Evolutionary conservation across 1,140 invertebrate genomes (phyloP), one percentile per base, ranked within the genome.

Genomic region (Temnothorax curvispinosus): DNA sequence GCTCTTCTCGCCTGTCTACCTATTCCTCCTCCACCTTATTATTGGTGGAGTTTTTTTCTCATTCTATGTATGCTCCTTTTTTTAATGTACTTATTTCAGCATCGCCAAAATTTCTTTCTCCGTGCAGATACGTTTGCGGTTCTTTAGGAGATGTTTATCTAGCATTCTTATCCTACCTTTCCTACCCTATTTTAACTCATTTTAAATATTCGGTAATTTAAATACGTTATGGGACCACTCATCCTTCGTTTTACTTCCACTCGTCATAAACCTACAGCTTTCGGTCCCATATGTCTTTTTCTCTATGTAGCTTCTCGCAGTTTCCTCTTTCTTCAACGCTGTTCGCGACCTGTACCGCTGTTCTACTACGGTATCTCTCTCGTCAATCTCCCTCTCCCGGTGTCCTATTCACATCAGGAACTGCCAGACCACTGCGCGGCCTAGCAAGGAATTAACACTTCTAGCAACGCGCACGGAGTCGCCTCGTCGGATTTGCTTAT

Each of bases 391-490:
- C 27, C 21, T 13, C 15, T 64, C 18, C n/a, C 35, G 13, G 27
- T 41, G 78, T 50, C 52, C 64, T 67, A 77, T 65, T 77, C 80
- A 56, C 35, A 84, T 75, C 41, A 84, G 69, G 44, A 74, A 82
- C 54, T 82, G 41, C 80, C 54, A 11, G 65, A 52, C 67, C 67
- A 38, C 18, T 58, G 67, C 77, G 67, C 87, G 69, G 89, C 87
- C 89, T 92, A 89, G 92, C 90, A 78, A 88, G 87, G 89, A 93
- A 93, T 93, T 93, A 93, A 91, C 93, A 93, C 93, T 93, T 93
- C 90, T 86, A 85, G 88, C 86, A 67, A 74, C 84, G 65, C 54
- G 80, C 86, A 80, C 78, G 80, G 75, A 78, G 60, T 89, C 86
- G 84, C 67, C 87, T 91, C 82, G 85, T 54, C 77, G 77, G 72